Base-by-base conservation (phyloP, 1,140 invertebrate species). In the Battus philenor region DNA sequence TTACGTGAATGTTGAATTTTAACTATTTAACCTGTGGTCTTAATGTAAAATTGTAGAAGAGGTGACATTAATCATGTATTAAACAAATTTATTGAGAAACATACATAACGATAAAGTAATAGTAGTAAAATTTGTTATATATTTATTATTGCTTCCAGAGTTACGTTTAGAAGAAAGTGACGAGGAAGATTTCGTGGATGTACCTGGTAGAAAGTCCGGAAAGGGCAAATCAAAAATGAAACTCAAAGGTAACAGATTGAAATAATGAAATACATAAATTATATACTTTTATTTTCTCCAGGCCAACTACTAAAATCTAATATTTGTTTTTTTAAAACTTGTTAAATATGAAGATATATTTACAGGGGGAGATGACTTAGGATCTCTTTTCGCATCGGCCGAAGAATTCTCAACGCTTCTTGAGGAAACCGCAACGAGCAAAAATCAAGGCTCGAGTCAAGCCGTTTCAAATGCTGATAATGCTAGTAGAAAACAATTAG, bases 401-500 rank as follows among this genome's bases (percentile, higher is more conserved):
- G 92, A 93, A 77, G 89, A 93, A 65, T 93, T 93, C 65, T 90
- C 92, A 0, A 90, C 91, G 11, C 86, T 93, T 55, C 59, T 93
- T 22, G 92, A 93, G 68, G 89, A 92, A 48, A 90, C 91, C 15
- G 90, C 90, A 1, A 82, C 86, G 27, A 87, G 87, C 1, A 90
- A 88, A 44, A 90, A 90, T 48, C 87, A 89, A 34, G 91, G 91
- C 8, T 88, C 89, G 8, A 89, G 89, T 39, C 88, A 90, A 62
- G 87, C 87, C 0, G 81, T 92, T 0, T 89, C 87, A 6, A 91
- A 90, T 50, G 87, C 84, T 9, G 91, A 93, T 54, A 92, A 92
- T 50, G 86, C 91, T 1, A 90, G 88, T 51, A 74, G 64, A 4
- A 91, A 91, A 56, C 91, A 92, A 74, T 54, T 92, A 5, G 89